Evolutionary conservation across 1,140 invertebrate species (phyloP).

Genomic region (Drosophila sproati): DNA sequence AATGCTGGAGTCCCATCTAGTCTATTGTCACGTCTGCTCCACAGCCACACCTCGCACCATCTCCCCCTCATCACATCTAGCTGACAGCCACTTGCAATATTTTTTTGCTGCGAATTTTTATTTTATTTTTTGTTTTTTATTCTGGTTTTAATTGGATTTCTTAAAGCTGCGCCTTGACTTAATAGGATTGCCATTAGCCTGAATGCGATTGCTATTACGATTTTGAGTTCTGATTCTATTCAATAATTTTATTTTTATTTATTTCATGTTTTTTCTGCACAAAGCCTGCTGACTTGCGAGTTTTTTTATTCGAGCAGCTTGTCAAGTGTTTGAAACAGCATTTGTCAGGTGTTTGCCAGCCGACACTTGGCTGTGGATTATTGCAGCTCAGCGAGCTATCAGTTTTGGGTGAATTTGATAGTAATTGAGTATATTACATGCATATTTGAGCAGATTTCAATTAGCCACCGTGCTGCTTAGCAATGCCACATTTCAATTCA

Average conservation of each 20-base stretch:
- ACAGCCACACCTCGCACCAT: conserved; percentile 3
- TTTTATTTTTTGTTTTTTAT: conserved; percentile 20
- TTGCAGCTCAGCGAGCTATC: conserved; percentile 33
- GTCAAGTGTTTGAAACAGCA: conserved; percentile 17
- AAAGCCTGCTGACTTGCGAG: neutral
- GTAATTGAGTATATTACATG: neutral
- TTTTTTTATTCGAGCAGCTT: conserved; percentile 24
- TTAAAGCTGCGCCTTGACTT: conserved; percentile 74
- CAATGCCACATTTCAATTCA: neutral
- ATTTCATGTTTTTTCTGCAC: neutral
- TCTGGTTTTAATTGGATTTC: conserved; percentile 74
- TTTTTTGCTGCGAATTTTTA: neutral
- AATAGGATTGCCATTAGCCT: conserved; percentile 70
- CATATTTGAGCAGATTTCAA: neutral
- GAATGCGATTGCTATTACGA: conserved; percentile 56
- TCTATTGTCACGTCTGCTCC: conserved; percentile 43
- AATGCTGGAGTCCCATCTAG: conserved; percentile 29
- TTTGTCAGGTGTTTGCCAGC: conserved; percentile 56
- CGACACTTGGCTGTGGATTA: conserved; percentile 44
- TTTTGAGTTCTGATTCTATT: conserved; percentile 2
- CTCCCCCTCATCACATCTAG: conserved; percentile 12
- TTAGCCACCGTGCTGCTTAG: neutral
- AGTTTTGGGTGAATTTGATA: conserved; percentile 14
- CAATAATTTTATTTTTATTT: neutral
- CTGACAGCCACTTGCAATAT: conserved; percentile 15